These are phyloP conservation scores for Eilema griseolum DNA, from an alignment of 2,888 invertebrate genomes.

Conservation along the genomic window DNA sequence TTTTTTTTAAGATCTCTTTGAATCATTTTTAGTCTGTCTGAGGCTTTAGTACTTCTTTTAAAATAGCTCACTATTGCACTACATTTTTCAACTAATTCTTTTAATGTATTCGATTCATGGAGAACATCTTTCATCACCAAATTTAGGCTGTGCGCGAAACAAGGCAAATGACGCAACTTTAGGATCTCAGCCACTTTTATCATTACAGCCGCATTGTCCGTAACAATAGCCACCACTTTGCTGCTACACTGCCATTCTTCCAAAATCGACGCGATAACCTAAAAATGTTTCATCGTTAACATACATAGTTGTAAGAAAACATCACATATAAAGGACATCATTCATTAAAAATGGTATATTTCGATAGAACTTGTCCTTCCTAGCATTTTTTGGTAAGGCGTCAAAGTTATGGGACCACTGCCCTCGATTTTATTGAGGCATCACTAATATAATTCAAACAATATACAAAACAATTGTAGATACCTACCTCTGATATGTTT, in stretches of 20 bases:
- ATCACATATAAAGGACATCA: neutral
- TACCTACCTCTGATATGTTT: constrained; percentile 21
- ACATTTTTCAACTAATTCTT: too few relatives aligned
- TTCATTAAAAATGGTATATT: too few relatives aligned
- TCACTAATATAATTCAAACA: constrained; percentile 6
- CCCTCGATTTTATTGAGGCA: too few relatives aligned
- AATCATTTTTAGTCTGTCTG: too few relatives aligned
- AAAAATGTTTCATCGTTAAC: neutral
- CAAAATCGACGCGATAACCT: too few relatives aligned
- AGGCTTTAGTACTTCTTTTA: too few relatives aligned
- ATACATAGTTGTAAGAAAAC: constrained; percentile 3
- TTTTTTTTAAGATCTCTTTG: too few relatives aligned
- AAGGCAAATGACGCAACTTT: constrained; percentile 23
- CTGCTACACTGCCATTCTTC: constrained; percentile 18
- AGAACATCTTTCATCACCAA: constrained; percentile 20
- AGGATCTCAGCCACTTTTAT: constrained; percentile 21
- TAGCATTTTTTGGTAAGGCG: too few relatives aligned
- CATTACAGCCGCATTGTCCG: constrained; percentile 24
- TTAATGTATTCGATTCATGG: constrained; percentile 1
- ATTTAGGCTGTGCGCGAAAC: constrained; percentile 26
- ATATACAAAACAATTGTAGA: neutral
- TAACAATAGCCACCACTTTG: constrained; percentile 25
- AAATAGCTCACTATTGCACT: too few relatives aligned
- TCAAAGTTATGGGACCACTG: too few relatives aligned
- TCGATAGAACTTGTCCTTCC: too few relatives aligned